A percentile compares a stretch with the other conserved stretches of the same genome.
These are phyloP conservation scores for Montipora capricornis DNA, from an alignment of 64 coral and sea anemone species.

Conservation along the genomic window DNA sequence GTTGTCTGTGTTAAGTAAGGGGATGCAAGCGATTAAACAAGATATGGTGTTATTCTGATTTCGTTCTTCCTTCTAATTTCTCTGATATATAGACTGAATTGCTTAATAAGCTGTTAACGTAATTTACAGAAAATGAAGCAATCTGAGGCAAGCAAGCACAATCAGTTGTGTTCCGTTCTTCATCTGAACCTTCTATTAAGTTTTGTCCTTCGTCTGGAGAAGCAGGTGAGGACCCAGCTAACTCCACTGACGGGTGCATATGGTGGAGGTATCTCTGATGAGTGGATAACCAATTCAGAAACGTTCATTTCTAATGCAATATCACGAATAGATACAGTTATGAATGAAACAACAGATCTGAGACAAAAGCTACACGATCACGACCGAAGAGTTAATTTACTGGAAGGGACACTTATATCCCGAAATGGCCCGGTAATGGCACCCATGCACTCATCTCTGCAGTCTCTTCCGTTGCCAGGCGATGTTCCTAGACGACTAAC, in stretches of 20 bases:
- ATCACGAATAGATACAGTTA: conserved; percentile 24
- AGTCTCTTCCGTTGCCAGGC: not conserved
- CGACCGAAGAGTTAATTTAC: not conserved
- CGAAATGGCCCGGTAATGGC: not conserved
- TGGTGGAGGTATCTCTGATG: not conserved
- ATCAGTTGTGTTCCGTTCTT: not conserved
- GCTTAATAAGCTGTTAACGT: not conserved
- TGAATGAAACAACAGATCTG: conserved; percentile 26
- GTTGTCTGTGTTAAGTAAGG: too few species aligned
- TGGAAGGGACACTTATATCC: conserved; percentile 14
- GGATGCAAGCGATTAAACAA: too few species aligned
- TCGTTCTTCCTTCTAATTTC: too few species aligned
- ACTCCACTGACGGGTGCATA: not conserved
- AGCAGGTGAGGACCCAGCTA: not conserved
- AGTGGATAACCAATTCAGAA: conserved; percentile 18
- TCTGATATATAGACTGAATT: not conserved
- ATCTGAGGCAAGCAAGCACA: conserved; percentile 29
- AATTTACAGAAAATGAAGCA: conserved; percentile 29
- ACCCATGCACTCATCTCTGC: not conserved
- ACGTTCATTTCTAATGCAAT: conserved; percentile 6
- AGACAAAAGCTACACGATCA: conserved; percentile 11
- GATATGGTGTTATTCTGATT: too few species aligned
- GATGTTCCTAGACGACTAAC: conserved; percentile 33
- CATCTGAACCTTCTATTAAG: conserved; percentile 31
- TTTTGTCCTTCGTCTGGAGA: conserved; percentile 12